Percentiles rank a stretch among this genome's conserved stretches.
These are phyloP conservation scores for Alviniconcha strummeri DNA, from an alignment of 2,888 invertebrate genomes.

Conservation along the genomic window DNA sequence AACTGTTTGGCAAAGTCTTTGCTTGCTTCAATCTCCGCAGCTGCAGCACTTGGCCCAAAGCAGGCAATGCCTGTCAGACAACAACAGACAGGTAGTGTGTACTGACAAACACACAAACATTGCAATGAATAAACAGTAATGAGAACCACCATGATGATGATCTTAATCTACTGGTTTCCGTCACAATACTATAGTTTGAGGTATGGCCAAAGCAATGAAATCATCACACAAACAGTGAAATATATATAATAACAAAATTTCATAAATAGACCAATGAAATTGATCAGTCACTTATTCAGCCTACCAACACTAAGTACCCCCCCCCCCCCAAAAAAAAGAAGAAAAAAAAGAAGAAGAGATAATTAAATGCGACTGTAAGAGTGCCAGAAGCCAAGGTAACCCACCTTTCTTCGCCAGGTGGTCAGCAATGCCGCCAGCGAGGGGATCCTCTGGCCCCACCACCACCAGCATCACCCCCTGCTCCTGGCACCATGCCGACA, in stretches of 20 bases:
- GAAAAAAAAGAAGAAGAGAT: too few species aligned
- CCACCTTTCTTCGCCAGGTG: slow-evolving; percentile 76
- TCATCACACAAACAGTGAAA: too few species aligned
- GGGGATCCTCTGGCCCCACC: slow-evolving; percentile 95
- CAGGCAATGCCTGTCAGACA: slow-evolving; percentile 80
- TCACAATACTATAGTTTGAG: too few species aligned
- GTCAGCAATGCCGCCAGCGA: slow-evolving; percentile 89
- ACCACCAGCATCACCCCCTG: slow-evolving; percentile 84
- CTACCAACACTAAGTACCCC: too few species aligned
- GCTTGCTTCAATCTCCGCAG: slow-evolving; percentile 91
- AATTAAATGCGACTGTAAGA: too few species aligned
- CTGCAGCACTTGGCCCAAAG: slow-evolving; percentile 90
- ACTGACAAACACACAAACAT: neutral
- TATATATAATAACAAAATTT: too few species aligned
- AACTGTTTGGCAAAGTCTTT: slow-evolving; percentile 96
- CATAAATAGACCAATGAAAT: too few species aligned
- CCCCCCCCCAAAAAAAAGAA: too few species aligned
- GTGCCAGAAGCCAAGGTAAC: neutral
- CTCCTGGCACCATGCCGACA: slow-evolving; percentile 72
- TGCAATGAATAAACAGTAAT: neutral
- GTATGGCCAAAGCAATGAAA: too few species aligned
- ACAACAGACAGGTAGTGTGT: neutral
- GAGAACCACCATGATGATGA: too few species aligned
- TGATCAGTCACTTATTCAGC: too few species aligned
- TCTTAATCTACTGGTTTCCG: too few species aligned